Percentiles rank a stretch among this genome's conserved stretches.
These are phyloP conservation scores for Aurelia aurita DNA, from an alignment of 30 jellyfish, hydroid and myxozoan genomes.

Conservation along the genomic window DNA sequence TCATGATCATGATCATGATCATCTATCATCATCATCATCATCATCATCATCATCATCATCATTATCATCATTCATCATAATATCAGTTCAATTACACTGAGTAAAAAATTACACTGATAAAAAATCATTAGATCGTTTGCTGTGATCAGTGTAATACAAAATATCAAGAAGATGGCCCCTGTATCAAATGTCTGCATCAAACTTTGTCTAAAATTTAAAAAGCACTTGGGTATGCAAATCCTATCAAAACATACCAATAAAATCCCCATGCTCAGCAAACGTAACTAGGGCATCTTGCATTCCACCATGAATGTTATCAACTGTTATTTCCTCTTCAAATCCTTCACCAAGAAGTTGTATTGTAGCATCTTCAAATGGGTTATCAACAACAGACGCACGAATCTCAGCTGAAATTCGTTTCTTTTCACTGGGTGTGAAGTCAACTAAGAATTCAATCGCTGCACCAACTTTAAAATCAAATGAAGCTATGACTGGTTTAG, in stretches of 20 bases:
- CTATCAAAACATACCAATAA: constrained; percentile 22
- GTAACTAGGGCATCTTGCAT: constrained; percentile 15
- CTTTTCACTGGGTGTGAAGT: constrained; percentile 74
- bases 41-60: too few relatives aligned
- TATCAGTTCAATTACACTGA: too few relatives aligned
- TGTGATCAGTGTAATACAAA: too few relatives aligned
- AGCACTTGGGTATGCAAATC: background rate
- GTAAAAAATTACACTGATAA: too few relatives aligned
- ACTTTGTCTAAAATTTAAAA: too few relatives aligned
- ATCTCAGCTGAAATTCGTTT: constrained; percentile 75
- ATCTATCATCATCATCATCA: too few relatives aligned
- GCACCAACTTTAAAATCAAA: constrained; percentile 65
- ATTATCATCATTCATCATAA: too few relatives aligned
- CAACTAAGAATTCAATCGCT: constrained; percentile 56
- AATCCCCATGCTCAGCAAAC: constrained; percentile 29
- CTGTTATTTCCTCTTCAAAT: constrained; percentile 79
- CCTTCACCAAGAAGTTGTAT: constrained; percentile 93
- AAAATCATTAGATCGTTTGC: too few relatives aligned
- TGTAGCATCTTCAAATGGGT: constrained; percentile 88
- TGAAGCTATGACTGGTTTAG: constrained; percentile 69
- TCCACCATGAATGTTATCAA: constrained; percentile 87
- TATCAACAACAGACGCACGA: constrained; percentile 82
- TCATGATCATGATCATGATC: too few relatives aligned
- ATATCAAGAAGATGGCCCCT: too few relatives aligned
- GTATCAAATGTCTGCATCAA: too few relatives aligned